Evolutionary conservation across 2,797 vertebrate genomes (phyloP).

Genomic region (Rhincodon typus): DNA sequence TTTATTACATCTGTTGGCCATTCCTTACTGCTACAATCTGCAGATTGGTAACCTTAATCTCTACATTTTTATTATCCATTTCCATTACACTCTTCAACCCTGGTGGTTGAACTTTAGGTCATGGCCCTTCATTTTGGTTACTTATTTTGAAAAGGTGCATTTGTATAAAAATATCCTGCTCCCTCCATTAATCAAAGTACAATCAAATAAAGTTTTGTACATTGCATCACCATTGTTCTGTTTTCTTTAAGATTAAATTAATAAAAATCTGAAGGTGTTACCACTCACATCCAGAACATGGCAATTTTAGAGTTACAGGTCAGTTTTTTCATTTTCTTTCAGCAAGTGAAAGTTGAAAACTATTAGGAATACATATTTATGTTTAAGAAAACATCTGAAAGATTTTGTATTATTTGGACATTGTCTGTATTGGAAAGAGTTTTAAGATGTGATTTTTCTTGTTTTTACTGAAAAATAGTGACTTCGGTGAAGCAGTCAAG

Average conservation of each 20-base stretch:
- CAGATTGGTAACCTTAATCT: background rate
- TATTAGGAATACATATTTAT: background rate
- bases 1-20: background rate
- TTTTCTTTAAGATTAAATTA: background rate
- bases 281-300: background rate
- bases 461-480: no score
- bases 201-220: background rate
- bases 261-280: background rate
- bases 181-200: background rate
- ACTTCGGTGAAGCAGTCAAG: no score
- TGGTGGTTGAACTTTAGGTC: background rate
- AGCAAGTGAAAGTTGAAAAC: background rate
- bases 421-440: no score
- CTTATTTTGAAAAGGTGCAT: background rate
- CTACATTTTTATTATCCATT: background rate
- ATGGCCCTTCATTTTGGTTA: background rate
- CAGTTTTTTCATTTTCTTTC: background rate
- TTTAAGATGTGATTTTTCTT: no score
- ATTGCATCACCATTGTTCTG: background rate
- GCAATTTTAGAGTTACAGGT: background rate
- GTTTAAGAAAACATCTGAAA: no score
- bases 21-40: background rate
- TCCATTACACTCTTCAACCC: background rate
- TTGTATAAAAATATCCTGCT: background rate
- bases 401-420: no score